Base-by-base conservation (phyloP, 2,797 vertebrate genomes). In the Scleropages formosus region DNA sequence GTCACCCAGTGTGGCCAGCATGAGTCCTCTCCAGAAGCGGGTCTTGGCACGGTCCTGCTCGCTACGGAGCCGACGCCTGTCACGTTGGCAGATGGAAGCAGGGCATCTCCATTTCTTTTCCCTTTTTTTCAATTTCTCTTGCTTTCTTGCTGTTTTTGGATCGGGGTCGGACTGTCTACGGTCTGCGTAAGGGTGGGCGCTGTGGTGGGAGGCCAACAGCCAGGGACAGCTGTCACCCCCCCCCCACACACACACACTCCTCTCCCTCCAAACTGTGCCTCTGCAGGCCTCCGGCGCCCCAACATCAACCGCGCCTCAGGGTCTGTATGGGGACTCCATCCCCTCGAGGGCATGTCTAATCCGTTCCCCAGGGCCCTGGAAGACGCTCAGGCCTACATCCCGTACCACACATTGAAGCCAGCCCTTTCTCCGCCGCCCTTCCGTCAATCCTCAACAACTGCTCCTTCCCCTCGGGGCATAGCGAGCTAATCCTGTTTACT, bases 261-360 rank as follows among this genome's bases (percentile, higher is more conserved):
- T 49, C 20, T 16, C 80, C 84, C 82, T 83, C 66, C 83, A 80
- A 82, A 79, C 60, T 86, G 82, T 79, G 85, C 86, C 88, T 82
- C 85, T 68, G 86, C 80, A 72, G 88, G 85, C 87, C 87, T 87
- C 85, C 84, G 79, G 85, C 87, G 88, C 83, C 77, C 73, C 27
- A 79, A 88, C 89, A 90, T 86, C 84, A 81, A 84, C 81, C 84
- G 84, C 82, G 83, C 79, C 84, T 84, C 85, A 84, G 84, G 31
- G 84, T 84, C 81, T 81, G 85, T 87, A 85, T 85, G 87, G 87
- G 88, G 87, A 83, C 89, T 88, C 88, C 81, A 84, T 86, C 87
- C 87, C 88, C 86, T 85, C 39, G 85, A 88, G 88, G 92, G 90
- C 93, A 89, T 92, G 87, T 87, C 92, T 93, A 93, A 93, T 94